A percentile compares a stretch with the other conserved stretches of the same genome.
These are phyloP conservation scores for Marmota monax DNA, from an alignment of 2,113 vertebrate genomes.

Conservation along the genomic window DNA sequence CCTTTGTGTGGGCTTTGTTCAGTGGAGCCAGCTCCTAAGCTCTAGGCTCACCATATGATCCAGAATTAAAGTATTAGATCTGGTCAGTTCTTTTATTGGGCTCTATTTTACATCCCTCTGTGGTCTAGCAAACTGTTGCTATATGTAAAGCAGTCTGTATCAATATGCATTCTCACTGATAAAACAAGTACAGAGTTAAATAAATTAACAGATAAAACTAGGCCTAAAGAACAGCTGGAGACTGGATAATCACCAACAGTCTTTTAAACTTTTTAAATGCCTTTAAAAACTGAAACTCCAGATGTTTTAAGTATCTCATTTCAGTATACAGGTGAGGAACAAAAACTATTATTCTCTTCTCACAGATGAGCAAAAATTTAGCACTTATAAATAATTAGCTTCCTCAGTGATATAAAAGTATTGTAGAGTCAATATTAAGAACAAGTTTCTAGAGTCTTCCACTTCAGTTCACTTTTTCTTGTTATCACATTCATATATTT, in stretches of 20 bases:
- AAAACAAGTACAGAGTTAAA: not conserved
- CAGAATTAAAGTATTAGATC: slow-evolving; percentile 18
- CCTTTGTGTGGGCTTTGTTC: slow-evolving; percentile 41
- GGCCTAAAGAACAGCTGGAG: not conserved
- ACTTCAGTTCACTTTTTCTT: not conserved
- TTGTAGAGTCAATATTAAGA: not conserved
- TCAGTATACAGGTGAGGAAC: not conserved
- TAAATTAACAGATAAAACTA: not conserved
- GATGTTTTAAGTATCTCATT: slow-evolving; percentile 33
- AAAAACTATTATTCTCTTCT: not conserved
- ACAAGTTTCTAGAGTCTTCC: not conserved
- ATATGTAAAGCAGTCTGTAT: not conserved
- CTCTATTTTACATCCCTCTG: slow-evolving; percentile 9
- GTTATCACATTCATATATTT: not conserved
- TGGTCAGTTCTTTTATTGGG: slow-evolving; percentile 42
- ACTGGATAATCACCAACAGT: not conserved
- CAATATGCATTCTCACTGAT: not conserved
- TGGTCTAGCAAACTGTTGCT: not conserved
- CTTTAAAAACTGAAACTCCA: slow-evolving; percentile 9
- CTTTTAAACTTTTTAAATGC: not conserved
- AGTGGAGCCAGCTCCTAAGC: slow-evolving; percentile 7
- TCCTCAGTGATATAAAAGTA: slow-evolving; percentile 29
- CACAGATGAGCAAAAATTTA: slow-evolving; percentile 19
- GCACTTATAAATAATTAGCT: not conserved
- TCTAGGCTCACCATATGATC: slow-evolving; percentile 32